phyloP scores from a whole-genome alignment of 2,797 vertebrate genomes.

The Malurus leucopterus region DNA sequence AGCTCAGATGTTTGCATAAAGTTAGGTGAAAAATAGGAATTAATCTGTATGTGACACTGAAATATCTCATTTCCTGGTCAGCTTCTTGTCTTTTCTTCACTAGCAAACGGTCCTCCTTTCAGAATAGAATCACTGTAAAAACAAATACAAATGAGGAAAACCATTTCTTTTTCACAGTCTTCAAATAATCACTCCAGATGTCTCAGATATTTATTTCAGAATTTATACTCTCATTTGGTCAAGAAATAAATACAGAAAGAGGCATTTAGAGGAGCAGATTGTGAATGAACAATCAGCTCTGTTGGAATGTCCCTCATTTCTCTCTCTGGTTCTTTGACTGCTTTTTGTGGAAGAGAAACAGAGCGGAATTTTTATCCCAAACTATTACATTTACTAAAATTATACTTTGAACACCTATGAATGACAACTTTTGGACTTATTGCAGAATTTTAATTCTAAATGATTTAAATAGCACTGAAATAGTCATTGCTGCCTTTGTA shows the following conservation, averaged over 20 bases:
- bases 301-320: neutral
- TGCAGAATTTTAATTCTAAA: neutral
- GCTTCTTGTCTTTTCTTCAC: neutral
- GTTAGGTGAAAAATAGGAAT: neutral
- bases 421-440: neutral
- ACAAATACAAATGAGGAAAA: neutral
- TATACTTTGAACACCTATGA: too few species aligned
- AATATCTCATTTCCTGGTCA: neutral
- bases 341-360: neutral
- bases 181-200: neutral
- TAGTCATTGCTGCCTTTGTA: neutral
- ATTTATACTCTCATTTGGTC: neutral
- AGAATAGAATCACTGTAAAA: neutral
- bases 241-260: neutral
- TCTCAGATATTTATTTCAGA: neutral
- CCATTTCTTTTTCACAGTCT: neutral
- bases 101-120: neutral
- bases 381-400: too few species aligned
- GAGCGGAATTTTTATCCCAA: too few species aligned
- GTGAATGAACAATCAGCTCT: neutral
- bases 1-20: neutral
- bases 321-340: accelerated
- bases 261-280: neutral
- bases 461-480: neutral
- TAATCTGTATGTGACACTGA: neutral